phyloP scores from a whole-genome alignment of 2,797 vertebrate genomes.

The Periophthalmus magnuspinnatus region DNA sequence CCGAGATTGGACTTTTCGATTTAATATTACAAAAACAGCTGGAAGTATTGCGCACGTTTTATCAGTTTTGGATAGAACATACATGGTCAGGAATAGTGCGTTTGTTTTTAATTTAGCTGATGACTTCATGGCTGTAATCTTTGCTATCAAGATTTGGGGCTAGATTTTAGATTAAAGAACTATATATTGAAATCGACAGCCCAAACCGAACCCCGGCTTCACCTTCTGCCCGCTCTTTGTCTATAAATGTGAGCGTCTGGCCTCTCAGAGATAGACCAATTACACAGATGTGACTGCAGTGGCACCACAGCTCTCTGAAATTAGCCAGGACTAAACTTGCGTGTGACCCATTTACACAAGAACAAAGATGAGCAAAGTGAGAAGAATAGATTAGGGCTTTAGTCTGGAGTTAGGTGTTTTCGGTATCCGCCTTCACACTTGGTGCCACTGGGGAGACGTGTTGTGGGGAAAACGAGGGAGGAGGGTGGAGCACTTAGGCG shows the following conservation, averaged over 20 bases:
- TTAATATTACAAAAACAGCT: no score
- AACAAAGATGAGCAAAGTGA: slow-evolving; percentile 12
- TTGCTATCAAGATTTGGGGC: neutral
- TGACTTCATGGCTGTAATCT: neutral
- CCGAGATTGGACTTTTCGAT: neutral
- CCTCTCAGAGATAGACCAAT: slow-evolving; percentile 64
- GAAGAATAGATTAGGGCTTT: slow-evolving; percentile 29
- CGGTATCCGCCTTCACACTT: slow-evolving; percentile 55
- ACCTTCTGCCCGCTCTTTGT: slow-evolving; percentile 39
- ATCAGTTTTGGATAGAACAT: no score
- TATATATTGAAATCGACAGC: neutral
- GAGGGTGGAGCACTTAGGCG: slow-evolving; percentile 64
- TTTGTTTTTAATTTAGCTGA: no score
- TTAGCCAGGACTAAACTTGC: slow-evolving; percentile 22
- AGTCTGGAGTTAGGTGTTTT: slow-evolving; percentile 41
- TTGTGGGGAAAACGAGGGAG: slow-evolving; percentile 60
- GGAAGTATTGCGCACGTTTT: no score
- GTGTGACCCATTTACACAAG: slow-evolving; percentile 18
- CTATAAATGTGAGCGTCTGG: slow-evolving; percentile 36
- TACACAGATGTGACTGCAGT: slow-evolving; percentile 25
- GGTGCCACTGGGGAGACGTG: slow-evolving; percentile 60
- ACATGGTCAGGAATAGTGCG: no score
- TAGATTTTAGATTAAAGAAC: neutral
- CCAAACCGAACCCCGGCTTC: slow-evolving; percentile 28
- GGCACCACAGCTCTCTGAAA: slow-evolving; percentile 8